Base-by-base conservation (phyloP, 2,797 vertebrate species). In the Carapus acus region DNA sequence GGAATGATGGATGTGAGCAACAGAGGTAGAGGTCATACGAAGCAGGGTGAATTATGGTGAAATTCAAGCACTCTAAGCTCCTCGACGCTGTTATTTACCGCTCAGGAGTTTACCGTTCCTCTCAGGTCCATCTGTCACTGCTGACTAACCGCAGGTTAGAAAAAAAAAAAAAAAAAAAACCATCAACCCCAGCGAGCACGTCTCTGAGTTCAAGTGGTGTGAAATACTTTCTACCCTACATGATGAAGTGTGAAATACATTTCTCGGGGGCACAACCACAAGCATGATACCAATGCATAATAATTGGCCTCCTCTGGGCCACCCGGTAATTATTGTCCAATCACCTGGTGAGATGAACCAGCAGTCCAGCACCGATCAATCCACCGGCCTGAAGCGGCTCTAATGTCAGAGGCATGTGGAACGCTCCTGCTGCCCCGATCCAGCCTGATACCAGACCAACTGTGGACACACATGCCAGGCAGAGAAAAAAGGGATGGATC, bases 211-310 rank as follows among this genome's bases (percentile, higher is more conserved):
- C 77, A 82, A 80, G 77, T 77, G 76, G 77, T 76, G 83, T 83
- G 82, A 84, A 84, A 84, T 79, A 71, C 77, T 71, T 74, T 80
- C 74, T 73, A 77, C 48, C 71, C 42, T 38, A 79, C 71, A 77
- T 80, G 76, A 85, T 83, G 79, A 80, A 78, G 80, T 80, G 79
- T 85, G 82, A 84, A 85, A 84, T 85, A 78, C 77, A 65, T 68
- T 62, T 77, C 77, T 62, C 17, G 24, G 70, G 49, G 76, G 58
- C 71, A 63, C 74, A 80, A 77, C 63, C 70, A 41, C 59, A 65
- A 70, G 74, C 74, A 61, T 27, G 66, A 81, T 69, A 67, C 71
- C 83, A 77, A 79, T 85, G 82, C 79, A 83, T 84, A 85, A 69
- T 81, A 83, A 82, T 82, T 52, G 50, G 67, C 66, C 69, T 73